These are phyloP conservation scores for Dynastes tityus DNA, from an alignment of 2,888 invertebrate genomes.

Conservation along the genomic window DNA sequence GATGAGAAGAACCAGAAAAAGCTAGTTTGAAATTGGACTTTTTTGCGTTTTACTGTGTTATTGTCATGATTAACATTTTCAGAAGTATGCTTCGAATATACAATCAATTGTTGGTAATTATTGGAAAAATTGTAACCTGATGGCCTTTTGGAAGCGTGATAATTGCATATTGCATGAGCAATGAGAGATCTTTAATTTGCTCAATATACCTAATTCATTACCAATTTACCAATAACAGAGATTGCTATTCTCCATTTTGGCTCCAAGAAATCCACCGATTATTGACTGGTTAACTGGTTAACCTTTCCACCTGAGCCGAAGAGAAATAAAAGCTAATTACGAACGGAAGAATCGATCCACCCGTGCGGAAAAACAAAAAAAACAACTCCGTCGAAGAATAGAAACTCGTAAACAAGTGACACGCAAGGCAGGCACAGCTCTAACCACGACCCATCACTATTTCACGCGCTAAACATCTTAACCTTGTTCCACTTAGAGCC, in stretches of 20 bases:
- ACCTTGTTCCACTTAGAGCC: constrained; percentile 12
- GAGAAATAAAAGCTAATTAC: constrained; percentile 27
- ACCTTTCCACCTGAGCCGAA: neutral
- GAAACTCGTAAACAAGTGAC: constrained; percentile 16
- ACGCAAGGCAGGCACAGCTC: neutral
- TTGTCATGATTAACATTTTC: too few species aligned
- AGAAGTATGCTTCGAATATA: too few species aligned
- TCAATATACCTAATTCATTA: too few species aligned
- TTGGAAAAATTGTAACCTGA: too few species aligned
- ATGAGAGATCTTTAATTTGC: too few species aligned
- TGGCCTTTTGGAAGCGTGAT: too few species aligned
- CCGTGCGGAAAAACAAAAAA: neutral
- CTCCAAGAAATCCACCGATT: neutral
- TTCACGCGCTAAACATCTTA: constrained; percentile 5
- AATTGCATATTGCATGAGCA: too few species aligned
- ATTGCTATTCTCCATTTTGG: neutral
- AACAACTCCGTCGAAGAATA: neutral
- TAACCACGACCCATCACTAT: neutral
- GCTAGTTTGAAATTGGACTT: too few species aligned
- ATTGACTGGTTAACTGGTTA: neutral
- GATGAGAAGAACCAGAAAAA: too few species aligned
- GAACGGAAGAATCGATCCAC: constrained; percentile 17
- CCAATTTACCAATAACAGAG: too few species aligned
- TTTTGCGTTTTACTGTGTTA: too few species aligned
- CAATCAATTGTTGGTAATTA: too few species aligned